Conservation (phyloP, 1,140 invertebrate species). For the Ceratitis capitata region DNA sequence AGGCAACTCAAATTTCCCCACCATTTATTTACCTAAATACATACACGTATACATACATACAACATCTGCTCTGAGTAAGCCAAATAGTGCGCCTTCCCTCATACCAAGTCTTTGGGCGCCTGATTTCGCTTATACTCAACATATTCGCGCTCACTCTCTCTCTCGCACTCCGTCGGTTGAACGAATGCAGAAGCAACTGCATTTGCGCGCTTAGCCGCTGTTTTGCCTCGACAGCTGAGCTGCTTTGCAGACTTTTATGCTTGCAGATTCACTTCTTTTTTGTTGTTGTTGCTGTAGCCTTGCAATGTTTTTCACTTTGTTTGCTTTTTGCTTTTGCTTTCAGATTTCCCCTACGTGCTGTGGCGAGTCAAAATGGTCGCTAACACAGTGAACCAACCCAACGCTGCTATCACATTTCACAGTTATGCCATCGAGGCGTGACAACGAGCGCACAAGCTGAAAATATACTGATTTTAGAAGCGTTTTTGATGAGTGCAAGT, state of each 20-base stretch:
- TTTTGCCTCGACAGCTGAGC: neutral
- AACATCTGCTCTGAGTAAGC: neutral
- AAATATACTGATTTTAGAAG: neutral
- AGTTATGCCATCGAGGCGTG: neutral
- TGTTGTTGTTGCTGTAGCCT: neutral
- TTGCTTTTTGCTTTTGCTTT: neutral
- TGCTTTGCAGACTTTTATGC: neutral
- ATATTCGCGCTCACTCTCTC: neutral
- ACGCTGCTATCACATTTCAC: slow-evolving; percentile 26
- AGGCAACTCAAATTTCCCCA: neutral
- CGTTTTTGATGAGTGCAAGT: neutral
- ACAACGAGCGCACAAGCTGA: neutral
- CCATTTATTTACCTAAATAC: too few relatives aligned
- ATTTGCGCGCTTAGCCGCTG: neutral
- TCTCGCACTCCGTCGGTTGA: neutral
- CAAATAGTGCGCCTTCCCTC: neutral
- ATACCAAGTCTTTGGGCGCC: neutral
- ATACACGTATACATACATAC: neutral
- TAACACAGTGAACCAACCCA: slow-evolving; percentile 14
- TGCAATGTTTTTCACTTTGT: neutral
- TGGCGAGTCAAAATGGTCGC: slow-evolving; percentile 10
- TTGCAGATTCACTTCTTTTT: neutral
- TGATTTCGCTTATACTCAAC: neutral
- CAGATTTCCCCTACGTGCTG: neutral
- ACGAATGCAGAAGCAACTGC: neutral